Percentiles rank a stretch among this genome's conserved stretches.
phyloP scores from a whole-genome alignment of 2,797 vertebrate genomes.

The Lepus townsendii region DNA sequence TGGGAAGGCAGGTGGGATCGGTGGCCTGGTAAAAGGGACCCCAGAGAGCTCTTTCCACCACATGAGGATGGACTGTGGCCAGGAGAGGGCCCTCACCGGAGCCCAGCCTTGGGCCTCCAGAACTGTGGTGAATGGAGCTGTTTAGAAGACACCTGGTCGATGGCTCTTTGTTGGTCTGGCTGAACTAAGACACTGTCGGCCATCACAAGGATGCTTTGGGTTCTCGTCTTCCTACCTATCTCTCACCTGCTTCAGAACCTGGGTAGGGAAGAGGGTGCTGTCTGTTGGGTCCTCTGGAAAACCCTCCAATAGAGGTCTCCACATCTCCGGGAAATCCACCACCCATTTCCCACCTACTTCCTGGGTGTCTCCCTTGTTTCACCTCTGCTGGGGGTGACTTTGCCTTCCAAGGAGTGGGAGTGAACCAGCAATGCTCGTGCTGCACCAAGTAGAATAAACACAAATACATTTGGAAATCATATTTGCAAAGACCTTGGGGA shows the following conservation, averaged over 20 bases:
- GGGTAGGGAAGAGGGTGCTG: background rate
- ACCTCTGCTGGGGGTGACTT: background rate
- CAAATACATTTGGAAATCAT: background rate
- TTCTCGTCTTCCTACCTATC: background rate
- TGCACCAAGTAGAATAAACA: background rate
- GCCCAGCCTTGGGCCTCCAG: background rate
- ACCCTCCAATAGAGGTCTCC: background rate
- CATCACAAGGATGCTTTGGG: background rate
- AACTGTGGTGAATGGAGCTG: background rate
- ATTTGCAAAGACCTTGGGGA: background rate
- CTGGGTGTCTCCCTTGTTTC: background rate
- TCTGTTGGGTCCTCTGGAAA: background rate
- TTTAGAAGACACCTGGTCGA: background rate
- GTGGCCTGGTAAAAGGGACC: background rate
- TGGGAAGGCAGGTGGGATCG: background rate
- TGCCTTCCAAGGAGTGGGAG: background rate
- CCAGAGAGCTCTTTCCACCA: background rate
- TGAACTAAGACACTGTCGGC: background rate
- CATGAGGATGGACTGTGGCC: background rate
- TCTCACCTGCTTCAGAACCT: constrained; percentile 1
- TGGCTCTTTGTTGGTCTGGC: background rate
- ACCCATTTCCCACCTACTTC: background rate
- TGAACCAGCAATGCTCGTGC: background rate
- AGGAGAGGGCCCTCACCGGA: background rate
- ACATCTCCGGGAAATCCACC: background rate